Conservation (phyloP, 2,888 invertebrate genomes). For the Eupsilia transversa region DNA sequence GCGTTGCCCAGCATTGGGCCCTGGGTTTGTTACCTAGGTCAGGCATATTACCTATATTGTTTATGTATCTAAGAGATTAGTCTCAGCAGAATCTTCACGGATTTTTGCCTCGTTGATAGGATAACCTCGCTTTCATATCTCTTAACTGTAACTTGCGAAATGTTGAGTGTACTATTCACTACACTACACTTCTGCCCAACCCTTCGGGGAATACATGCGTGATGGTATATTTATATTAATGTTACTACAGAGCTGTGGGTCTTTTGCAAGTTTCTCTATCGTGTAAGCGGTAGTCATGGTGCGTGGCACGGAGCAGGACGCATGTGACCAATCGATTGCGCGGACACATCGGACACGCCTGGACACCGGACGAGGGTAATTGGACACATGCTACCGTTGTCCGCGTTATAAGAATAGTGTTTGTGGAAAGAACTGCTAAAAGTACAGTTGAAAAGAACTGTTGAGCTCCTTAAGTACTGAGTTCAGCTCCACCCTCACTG, state of each 20-base stretch:
- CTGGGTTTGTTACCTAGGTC: background rate
- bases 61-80: no score
- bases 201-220: background rate
- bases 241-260: background rate
- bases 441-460: no score
- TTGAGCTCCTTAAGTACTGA: no score
- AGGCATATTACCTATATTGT: no score
- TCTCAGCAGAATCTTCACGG: background rate
- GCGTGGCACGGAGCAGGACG: background rate
- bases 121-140: background rate
- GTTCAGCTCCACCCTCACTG: no score
- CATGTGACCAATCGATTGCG: slow-evolving; percentile 77
- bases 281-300: background rate
- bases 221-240: background rate
- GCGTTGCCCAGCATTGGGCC: no score
- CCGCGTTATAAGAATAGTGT: background rate
- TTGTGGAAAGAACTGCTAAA: background rate
- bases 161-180: background rate
- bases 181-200: background rate
- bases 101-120: background rate
- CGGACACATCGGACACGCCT: slow-evolving; percentile 72
- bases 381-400: slow-evolving; percentile 65
- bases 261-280: background rate
- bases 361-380: slow-evolving; percentile 49
- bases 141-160: background rate